These are phyloP conservation scores for Rhinolophus sinicus DNA, from an alignment of 2,113 vertebrate species.

Conservation along the genomic window DNA sequence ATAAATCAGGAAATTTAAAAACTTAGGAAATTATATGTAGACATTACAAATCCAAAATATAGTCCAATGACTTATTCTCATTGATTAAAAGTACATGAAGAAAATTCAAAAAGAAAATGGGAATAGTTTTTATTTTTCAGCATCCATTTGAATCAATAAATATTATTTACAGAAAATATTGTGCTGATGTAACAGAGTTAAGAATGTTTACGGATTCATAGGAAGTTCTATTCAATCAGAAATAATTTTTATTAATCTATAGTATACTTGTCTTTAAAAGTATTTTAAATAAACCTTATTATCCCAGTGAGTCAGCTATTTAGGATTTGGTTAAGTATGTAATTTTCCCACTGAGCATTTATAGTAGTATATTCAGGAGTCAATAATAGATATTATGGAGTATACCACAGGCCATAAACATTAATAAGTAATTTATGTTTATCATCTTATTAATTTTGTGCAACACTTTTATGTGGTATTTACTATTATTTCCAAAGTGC, in stretches of 20 bases:
- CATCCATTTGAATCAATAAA: neutral
- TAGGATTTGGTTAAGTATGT: neutral
- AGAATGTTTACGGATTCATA: neutral
- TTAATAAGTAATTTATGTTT: neutral
- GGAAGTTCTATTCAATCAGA: neutral
- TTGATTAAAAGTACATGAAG: neutral
- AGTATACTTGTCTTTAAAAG: neutral
- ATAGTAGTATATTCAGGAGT: neutral
- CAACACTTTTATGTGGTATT: neutral
- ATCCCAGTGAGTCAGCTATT: neutral
- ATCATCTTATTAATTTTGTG: neutral
- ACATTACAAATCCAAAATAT: neutral
- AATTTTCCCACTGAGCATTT: neutral
- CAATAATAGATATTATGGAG: neutral
- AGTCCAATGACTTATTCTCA: neutral
- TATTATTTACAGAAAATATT: neutral
- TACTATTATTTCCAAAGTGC: neutral
- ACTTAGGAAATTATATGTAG: neutral
- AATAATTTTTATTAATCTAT: neutral
- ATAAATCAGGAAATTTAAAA: neutral
- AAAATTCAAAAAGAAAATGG: neutral
- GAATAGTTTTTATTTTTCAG: neutral
- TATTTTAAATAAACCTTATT: neutral
- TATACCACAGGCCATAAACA: neutral
- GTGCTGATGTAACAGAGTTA: neutral